Evolutionary conservation across 1,140 invertebrate genomes (phyloP), one percentile per base, ranked within the genome.

Genomic region (Myzus persicae): DNA sequence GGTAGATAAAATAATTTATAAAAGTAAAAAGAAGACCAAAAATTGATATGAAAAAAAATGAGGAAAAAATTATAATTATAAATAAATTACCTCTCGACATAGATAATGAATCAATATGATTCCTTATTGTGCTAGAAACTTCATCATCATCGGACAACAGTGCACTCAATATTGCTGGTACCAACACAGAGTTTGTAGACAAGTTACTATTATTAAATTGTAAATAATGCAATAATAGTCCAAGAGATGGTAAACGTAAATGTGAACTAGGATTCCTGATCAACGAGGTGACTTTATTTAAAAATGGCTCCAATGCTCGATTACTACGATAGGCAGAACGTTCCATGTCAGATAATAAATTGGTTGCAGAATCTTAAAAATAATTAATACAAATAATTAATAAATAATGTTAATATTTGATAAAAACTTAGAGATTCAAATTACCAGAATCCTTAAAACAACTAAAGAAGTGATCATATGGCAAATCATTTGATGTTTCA

Each of bases 41-140:
- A n/a, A 82, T 40, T 82, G 20, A 6, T 82, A 40, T 11, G 24
- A 26, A 44, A 11, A 26, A 3, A 85, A 85, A 85, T 1, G 1
- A 14, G 2, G 40, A 42, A 85, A 26, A 24, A 42, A 85, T 46
- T 36, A 51, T 9, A 90, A 42, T 44, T 54, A 48, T 91, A 84
- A 42, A 81, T 81, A 76, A n/a, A 36, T 88, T 94, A 91, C 67
- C 81, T 85, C 46, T 93, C 8, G 76, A 93, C 91, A 93, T 93
- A 24, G 88, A 93, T 48, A 85, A 93, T 92, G 90, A 93, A 67
- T 93, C 76, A 44, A 93, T 93, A 51, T 76, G 59, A n/a, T 93
- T 93, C 2, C 54, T 82, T 76, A 92, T 93, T 40, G 91, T 93
- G 24, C 36, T 93, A 51, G 91, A 93, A 48, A 93, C 81, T 84